A percentile compares a stretch with the other conserved stretches of the same genome.
phyloP scores from a whole-genome alignment of 2,888 invertebrate species.

The Agrypnus murinus region DNA sequence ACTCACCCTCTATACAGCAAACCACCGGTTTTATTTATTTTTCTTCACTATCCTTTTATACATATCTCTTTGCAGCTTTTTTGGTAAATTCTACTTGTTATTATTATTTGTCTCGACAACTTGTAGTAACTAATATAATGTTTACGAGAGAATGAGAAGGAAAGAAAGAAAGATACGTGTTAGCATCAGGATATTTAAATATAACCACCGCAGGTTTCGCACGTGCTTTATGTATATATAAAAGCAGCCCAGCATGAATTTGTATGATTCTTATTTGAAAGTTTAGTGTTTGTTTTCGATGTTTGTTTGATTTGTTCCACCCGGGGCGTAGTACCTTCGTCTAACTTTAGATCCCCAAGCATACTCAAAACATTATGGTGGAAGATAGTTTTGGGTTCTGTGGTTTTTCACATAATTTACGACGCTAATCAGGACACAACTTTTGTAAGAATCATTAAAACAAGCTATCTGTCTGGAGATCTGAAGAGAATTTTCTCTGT shows the following conservation, averaged over 20 bases:
- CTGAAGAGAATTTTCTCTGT: too few species aligned
- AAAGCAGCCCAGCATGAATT: constrained; percentile 43
- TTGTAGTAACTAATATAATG: too few species aligned
- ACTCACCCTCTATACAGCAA: constrained; percentile 14
- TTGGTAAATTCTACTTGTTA: too few species aligned
- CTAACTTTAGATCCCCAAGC: constrained; percentile 51
- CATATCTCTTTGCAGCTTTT: too few species aligned
- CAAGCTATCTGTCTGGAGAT: too few species aligned
- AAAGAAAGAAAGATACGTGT: neutral
- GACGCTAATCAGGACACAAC: constrained; percentile 33
- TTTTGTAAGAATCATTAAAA: constrained; percentile 18
- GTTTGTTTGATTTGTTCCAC: constrained; percentile 52
- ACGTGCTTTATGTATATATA: constrained; percentile 27
- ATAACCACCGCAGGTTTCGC: constrained; percentile 43
- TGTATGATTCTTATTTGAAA: constrained; percentile 29
- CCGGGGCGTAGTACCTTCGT: constrained; percentile 38
- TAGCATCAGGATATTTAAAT: constrained; percentile 45
- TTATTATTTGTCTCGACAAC: constrained; percentile 10
- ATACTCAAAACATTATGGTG: constrained; percentile 5
- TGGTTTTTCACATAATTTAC: constrained; percentile 20
- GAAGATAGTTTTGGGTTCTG: constrained; percentile 32
- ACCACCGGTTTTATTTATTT: neutral
- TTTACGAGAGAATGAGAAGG: neutral
- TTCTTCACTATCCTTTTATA: too few species aligned
- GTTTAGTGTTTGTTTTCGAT: constrained; percentile 40